Evolutionary conservation across 2,888 invertebrate species (phyloP).

Genomic region (Drosophila anomelani): DNA sequence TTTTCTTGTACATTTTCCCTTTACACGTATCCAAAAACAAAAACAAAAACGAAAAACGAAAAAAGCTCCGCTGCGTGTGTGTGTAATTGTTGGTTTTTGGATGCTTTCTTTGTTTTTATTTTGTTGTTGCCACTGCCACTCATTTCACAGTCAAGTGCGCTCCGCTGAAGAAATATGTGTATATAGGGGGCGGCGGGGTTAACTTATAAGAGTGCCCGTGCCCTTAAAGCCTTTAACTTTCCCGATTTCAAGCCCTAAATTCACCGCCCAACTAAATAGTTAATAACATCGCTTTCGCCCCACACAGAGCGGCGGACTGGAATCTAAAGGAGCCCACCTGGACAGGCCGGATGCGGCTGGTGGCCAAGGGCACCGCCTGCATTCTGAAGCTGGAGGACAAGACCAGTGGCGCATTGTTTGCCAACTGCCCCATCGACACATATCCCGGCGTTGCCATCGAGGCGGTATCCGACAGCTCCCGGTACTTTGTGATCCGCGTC

Average conservation of each 20-base stretch:
- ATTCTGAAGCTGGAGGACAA: slow-evolving; percentile 98
- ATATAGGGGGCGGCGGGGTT: background rate
- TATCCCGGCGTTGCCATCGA: slow-evolving; percentile 98
- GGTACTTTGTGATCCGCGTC: slow-evolving; percentile 98
- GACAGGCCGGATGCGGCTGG: slow-evolving; percentile 97
- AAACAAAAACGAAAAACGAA: background rate
- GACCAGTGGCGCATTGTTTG: slow-evolving; percentile 95
- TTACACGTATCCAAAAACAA: slow-evolving; percentile 33
- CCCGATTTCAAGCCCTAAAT: too few relatives aligned
- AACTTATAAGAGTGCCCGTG: slow-evolving; percentile 4
- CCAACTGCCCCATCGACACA: slow-evolving; percentile 97
- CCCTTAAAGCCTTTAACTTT: too few relatives aligned
- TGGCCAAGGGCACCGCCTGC: slow-evolving; percentile 94
- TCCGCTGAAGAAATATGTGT: slow-evolving; percentile 12
- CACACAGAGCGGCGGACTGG: slow-evolving; percentile 98
- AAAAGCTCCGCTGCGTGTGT: slow-evolving; percentile 38
- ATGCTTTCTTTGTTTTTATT: slow-evolving; percentile 51
- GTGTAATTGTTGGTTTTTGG: slow-evolving; percentile 47
- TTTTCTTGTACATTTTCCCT: slow-evolving; percentile 32
- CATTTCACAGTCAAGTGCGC: slow-evolving; percentile 33
- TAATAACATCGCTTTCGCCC: background rate
- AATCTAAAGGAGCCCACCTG: slow-evolving; percentile 98
- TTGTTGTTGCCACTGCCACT: slow-evolving; percentile 46
- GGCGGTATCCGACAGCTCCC: slow-evolving; percentile 97
- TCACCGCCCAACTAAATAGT: background rate